Base-by-base conservation (phyloP, 2,888 invertebrate species). In the Griposia aprilina region DNA sequence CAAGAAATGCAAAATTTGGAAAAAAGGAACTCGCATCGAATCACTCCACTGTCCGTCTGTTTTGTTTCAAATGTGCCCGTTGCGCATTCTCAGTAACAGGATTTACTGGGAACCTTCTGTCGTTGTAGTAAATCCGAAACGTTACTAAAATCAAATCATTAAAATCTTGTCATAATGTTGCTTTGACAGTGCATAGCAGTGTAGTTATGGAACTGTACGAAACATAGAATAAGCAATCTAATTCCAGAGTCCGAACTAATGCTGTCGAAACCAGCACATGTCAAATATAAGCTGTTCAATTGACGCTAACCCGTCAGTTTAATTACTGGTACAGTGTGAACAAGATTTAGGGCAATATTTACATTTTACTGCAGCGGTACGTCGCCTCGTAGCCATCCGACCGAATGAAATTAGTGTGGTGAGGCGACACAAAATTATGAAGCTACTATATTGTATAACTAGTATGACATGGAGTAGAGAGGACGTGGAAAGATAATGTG, bases 291-390 rank as follows among this genome's bases (percentile, higher is more conserved):
- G 30, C 73, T 26, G 78, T 73, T 78, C 85, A 80, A 85, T 87
- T 63, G 76, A 69, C 68, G 62, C 62, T 81, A 74, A 60, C 71
- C 66, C 78, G 77, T 72, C 78, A n/a, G 78, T 78, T 79, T 88
- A 84, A 88, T 88, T 89, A 85, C 78, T 77, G 55, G 50, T 57
- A 73, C 55, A 76, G 65, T 80, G 69, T 83, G 72, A 81, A 79
- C 87, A 82, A 82, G 86, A 88, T 88, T 84, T 80, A 80, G 81
- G 79, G 76, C 87, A 84, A 83, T 88, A 89, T 90, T 89, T 86
- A 87, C 89, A 88, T 89, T 90, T 88, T 76, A 74, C 87, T 81
- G 83, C 87, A 82, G 68, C 76, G 30, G 68, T 57, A 30, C 71
- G 68, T 63, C 71, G 63, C 41, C 68, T 62, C 74, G 84, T 68